Base-by-base conservation (phyloP, 2,888 invertebrate genomes). In the Steromphala cineraria region DNA sequence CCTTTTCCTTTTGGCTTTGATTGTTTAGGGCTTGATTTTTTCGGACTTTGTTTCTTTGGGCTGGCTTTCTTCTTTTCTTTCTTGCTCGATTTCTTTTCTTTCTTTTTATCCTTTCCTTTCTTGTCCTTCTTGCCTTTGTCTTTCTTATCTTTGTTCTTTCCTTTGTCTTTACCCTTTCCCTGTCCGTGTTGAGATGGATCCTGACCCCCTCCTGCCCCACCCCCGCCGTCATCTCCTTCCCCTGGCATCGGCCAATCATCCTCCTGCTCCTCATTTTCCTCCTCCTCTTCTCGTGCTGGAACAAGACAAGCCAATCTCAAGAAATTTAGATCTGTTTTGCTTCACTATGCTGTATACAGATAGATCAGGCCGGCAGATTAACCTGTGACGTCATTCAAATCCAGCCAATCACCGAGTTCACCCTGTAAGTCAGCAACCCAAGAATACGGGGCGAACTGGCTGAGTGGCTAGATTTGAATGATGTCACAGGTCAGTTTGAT, bases 71-170 rank as follows among this genome's bases (percentile, higher is more conserved):
- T 46, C 24, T 75, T 76, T 8, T 31, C 75, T 4, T 74, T 76
- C 21, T 67, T 75, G 17, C 31, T 74, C 15, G 21, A 31, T n/a
- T 77, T 40, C 52, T 82, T 78, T 13, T 56, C 19, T 53, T 84
- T 84, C 2, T 79, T 67, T 52, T 79, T 80, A 13, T 77, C 52
- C 31, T 79, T 67, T 36, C 82, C 78, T 8, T 71, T 21, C 2
- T 78, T 76, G 2, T 76, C 67, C 67, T 75, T 79, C 21, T 83
- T 75, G 0, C 67, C 67, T 80, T 82, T 82, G 28, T 81, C 71
- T 7, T 80, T 71, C 31, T 81, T 81, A 0, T 78, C 67, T 0
- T 19, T 53, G n/a, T 75, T 40, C 75, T 81, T 75, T 17, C 71
- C 74, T 36, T 67, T 81, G 1, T 56, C 80, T 13, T 62, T 67